Conservation (phyloP, 2,797 vertebrate species). For the Paedocypris micromegethes region DNA sequence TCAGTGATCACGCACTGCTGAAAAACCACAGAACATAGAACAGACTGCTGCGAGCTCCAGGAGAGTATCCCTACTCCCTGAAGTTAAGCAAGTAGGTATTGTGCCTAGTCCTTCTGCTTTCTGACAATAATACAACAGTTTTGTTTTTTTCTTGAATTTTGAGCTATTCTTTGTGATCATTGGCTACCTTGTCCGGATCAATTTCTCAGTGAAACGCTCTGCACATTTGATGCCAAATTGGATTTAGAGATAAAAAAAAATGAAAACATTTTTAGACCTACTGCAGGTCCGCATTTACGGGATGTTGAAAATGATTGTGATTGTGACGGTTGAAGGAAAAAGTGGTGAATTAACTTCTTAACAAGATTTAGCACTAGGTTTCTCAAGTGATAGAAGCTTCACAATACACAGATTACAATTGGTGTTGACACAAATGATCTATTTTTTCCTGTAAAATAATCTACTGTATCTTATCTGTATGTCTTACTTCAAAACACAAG, state of each 20-base stretch:
- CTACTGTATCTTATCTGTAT: too few relatives aligned
- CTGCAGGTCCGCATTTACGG: conserved; percentile 49
- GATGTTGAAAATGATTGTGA: too few relatives aligned
- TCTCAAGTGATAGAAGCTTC: too few relatives aligned
- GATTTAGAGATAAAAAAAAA: too few relatives aligned
- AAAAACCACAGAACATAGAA: conserved; percentile 20
- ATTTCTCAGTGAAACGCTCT: background rate
- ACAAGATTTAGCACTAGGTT: too few relatives aligned
- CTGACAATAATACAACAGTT: conserved; percentile 1
- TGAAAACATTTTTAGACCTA: conserved; percentile 8
- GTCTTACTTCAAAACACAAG: too few relatives aligned
- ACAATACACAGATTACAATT: too few relatives aligned
- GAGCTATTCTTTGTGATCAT: conserved; percentile 6
- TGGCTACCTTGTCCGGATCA: conserved; percentile 37
- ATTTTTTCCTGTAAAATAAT: too few relatives aligned
- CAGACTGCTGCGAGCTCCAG: conserved; percentile 14
- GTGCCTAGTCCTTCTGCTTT: background rate
- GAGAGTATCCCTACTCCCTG: conserved; percentile 8
- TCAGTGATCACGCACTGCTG: conserved; percentile 55
- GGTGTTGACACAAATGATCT: too few relatives aligned
- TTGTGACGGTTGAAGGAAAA: too few relatives aligned
- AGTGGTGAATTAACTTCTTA: too few relatives aligned
- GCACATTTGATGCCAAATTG: too few relatives aligned
- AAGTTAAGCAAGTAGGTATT: conserved; percentile 3
- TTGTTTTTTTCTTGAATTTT: background rate